Base-by-base conservation (phyloP, 1,140 invertebrate genomes). In the Brachionus asplanchnoidis region DNA sequence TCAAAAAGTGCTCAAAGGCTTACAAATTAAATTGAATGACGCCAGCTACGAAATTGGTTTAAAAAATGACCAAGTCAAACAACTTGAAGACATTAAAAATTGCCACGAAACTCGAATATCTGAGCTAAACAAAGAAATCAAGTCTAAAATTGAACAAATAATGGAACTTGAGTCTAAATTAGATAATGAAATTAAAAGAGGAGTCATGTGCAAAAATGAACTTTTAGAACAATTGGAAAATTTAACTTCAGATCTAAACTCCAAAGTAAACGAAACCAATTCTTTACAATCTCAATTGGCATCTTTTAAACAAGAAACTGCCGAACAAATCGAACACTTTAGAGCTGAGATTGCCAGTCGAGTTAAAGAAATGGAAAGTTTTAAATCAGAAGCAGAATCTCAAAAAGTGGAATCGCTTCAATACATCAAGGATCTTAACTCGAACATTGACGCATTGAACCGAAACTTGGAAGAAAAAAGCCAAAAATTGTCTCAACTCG, bases 91-190 rank as follows among this genome's bases (percentile, higher is more conserved):
- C 26, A 23, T 46, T 9, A 77, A 36, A 23, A 77, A 14, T 20
- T 17, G 17, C 8, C 28, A 60, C 4, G 79, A 82, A 17, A 9
- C 20, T 20, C 79, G 60, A 28, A 68, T 82, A 17, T 3, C 11
- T 46, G 53, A 60, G 42, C 53, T 82, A 1, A 40, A 82, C 2
- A 42, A 82, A 44, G 60, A 82, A 42, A 60, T 82, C 28, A 82
- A 82, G 50, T 9, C 36, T 28, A 82, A 82, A 68, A 44, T 60
- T 26, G 53, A 82, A 11, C 79, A 65, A 23, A 82, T 82, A 23
- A 60, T 40, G 7, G 42, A 82, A 42, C 36, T 82, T 17, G 50
- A 82, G 28, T 32, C 28, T 3, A 28, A 42, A 77, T 9, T 77
- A 26, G 44, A 77, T 11, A 9, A 17, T 46, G 73, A 77, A 77